phyloP scores from a whole-genome alignment of 2,888 invertebrate genomes.

The Meiosimyza decipiens region DNA sequence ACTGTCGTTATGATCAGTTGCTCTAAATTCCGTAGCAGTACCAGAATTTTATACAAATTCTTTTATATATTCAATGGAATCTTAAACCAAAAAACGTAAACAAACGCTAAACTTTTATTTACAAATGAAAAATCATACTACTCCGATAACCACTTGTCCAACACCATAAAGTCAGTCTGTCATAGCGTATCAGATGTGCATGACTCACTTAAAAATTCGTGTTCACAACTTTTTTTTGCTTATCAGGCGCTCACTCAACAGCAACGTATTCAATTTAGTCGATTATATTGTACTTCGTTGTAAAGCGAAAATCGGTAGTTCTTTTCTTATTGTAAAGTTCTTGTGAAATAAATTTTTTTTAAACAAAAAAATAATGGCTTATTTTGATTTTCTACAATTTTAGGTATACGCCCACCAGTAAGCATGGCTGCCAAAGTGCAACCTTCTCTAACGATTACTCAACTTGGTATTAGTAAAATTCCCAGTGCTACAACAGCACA shows the following conservation, averaged over 20 bases:
- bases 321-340: constrained; percentile 20
- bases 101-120: constrained; percentile 16
- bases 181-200: constrained; percentile 13
- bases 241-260: too few species aligned
- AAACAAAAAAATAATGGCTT: background rate
- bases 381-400: constrained; percentile 17
- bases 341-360: background rate
- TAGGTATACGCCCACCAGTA: constrained; percentile 62
- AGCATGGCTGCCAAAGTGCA: constrained; percentile 66
- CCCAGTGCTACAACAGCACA: constrained; percentile 47
- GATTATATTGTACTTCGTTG: constrained; percentile 33
- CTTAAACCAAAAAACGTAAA: background rate
- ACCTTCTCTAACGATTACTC: constrained; percentile 66
- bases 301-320: constrained; percentile 27
- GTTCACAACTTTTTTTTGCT: too few species aligned
- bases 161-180: background rate
- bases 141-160: constrained; percentile 16
- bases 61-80: too few species aligned
- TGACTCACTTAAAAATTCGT: constrained; percentile 24
- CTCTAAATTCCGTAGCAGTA: too few species aligned
- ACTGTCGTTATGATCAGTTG: too few species aligned
- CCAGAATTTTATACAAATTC: too few species aligned
- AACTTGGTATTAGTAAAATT: constrained; percentile 61
- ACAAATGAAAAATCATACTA: constrained; percentile 15
- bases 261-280: constrained; percentile 20